Conservation (phyloP, 2,888 invertebrate genomes). For the Buathra laborator region DNA sequence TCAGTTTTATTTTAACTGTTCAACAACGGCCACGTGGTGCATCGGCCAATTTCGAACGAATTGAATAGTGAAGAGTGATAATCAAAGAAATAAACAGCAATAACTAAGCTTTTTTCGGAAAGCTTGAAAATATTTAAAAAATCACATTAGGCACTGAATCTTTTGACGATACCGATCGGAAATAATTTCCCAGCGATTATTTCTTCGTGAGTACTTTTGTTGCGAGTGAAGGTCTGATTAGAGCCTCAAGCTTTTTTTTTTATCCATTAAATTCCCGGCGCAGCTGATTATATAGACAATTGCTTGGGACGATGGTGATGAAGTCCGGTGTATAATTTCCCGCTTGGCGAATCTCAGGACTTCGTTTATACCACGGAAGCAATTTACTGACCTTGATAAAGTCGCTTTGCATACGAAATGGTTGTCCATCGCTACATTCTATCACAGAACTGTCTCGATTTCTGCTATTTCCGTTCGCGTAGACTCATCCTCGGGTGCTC, state of each 20-base stretch:
- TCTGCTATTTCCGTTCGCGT: conserved; percentile 93
- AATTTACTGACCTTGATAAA: not conserved
- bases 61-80: not conserved
- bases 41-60: not conserved
- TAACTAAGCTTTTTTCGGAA: not conserved
- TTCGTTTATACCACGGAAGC: conserved; percentile 13
- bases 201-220: conserved; percentile 14
- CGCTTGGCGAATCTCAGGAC: not conserved
- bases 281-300: conserved; percentile 11
- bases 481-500: conserved; percentile 84
- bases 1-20: not conserved
- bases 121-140: conserved; percentile 25
- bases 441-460: conserved; percentile 96
- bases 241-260: not conserved
- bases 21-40: not conserved
- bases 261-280: not conserved
- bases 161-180: conserved; percentile 37
- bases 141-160: conserved; percentile 57
- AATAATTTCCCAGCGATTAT: conserved; percentile 15
- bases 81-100: not conserved
- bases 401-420: conserved; percentile 13
- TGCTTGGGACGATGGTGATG: not conserved
- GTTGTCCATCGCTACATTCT: conserved; percentile 63
- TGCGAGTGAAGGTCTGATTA: not conserved
- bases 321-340: not conserved